Evolutionary conservation across 1,140 invertebrate species (phyloP).

Genomic region (Colletes gigas): DNA sequence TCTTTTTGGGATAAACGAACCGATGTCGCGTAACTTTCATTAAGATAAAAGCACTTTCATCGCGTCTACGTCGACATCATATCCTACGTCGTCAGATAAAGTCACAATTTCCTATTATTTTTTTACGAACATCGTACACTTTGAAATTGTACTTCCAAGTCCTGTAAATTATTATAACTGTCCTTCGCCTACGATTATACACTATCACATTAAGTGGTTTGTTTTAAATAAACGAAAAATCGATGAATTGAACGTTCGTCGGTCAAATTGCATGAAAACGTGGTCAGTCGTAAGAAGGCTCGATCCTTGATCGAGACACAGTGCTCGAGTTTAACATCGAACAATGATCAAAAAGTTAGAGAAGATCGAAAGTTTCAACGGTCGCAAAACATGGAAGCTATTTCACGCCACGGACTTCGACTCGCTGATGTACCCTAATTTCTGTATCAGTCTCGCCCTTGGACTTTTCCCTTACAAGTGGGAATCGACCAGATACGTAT

Average conservation of each 20-base stretch:
- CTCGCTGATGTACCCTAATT: conserved; percentile 60
- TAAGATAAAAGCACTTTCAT: too few species aligned
- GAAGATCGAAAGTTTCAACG: not conserved
- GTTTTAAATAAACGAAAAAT: not conserved
- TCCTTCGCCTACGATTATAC: not conserved
- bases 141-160: too few species aligned
- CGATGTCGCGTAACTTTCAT: too few species aligned
- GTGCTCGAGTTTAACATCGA: not conserved
- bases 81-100: too few species aligned
- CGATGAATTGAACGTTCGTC: too few species aligned
- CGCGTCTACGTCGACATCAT: too few species aligned
- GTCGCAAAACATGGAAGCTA: conserved; percentile 43
- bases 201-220: not conserved
- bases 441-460: conserved; percentile 49
- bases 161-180: not conserved
- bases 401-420: conserved; percentile 59
- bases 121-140: too few species aligned
- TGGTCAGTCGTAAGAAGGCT: too few species aligned
- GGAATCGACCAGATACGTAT: not conserved
- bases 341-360: not conserved
- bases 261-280: too few species aligned
- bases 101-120: too few species aligned
- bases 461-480: conserved; percentile 64
- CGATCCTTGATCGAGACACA: too few species aligned
- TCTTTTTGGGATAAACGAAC: too few species aligned